phyloP scores from a whole-genome alignment of 2,888 invertebrate species.

The Azorinus chamasolen region DNA sequence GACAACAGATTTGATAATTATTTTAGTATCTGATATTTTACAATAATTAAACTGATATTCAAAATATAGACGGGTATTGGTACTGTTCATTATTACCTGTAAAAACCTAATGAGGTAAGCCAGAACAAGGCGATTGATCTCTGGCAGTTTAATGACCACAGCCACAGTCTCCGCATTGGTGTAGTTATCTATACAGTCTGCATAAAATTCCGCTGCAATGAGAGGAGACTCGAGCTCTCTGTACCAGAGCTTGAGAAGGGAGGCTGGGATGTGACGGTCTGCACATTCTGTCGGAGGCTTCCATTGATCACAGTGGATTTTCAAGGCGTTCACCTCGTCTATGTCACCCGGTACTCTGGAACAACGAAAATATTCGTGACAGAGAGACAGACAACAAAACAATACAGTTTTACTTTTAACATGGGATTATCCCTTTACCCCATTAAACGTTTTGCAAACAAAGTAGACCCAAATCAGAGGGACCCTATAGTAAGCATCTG shows the following conservation, averaged over 20 bases:
- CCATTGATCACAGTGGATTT: conserved; percentile 96
- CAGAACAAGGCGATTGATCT: conserved; percentile 94
- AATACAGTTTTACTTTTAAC: too few relatives aligned
- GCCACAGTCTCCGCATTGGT: conserved; percentile 91
- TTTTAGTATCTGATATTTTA: too few relatives aligned
- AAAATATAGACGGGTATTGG: neutral
- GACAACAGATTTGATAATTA: too few relatives aligned
- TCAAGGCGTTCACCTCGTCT: conserved; percentile 96
- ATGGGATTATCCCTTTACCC: too few relatives aligned
- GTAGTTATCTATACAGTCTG: conserved; percentile 90
- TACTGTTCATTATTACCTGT: conserved; percentile 87
- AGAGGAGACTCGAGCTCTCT: conserved; percentile 96
- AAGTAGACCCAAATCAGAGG: too few relatives aligned
- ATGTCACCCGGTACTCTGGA: conserved; percentile 97
- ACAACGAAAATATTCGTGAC: too few relatives aligned
- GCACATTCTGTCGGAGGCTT: conserved; percentile 89
- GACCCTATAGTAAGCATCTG: too few relatives aligned
- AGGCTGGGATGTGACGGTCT: conserved; percentile 97
- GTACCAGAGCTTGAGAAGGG: conserved; percentile 97
- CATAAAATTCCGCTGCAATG: conserved; percentile 96
- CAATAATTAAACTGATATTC: neutral
- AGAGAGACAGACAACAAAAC: too few relatives aligned
- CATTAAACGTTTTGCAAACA: too few relatives aligned
- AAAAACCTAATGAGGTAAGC: conserved; percentile 90
- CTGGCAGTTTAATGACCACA: conserved; percentile 95